Conservation (phyloP, 2,113 vertebrate species). For the Syrrhaptes paradoxus region DNA sequence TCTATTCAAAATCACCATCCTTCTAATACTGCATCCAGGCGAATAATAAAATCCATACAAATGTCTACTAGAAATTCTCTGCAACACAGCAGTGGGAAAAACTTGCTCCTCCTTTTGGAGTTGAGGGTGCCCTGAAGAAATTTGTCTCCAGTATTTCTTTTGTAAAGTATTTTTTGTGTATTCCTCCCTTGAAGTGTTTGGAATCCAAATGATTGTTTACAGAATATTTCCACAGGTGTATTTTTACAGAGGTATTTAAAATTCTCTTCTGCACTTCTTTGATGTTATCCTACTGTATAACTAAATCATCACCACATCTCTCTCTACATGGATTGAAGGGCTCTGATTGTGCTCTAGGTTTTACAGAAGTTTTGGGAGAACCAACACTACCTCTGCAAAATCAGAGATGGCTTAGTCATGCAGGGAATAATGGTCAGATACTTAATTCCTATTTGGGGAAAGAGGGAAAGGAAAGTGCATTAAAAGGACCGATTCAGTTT, state of each 20-base stretch:
- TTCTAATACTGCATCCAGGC: neutral
- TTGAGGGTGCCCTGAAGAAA: neutral
- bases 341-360: neutral
- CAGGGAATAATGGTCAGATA: neutral
- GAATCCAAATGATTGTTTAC: neutral
- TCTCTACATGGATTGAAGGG: neutral
- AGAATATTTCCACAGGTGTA: neutral
- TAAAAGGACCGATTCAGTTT: neutral
- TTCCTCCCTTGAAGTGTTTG: neutral
- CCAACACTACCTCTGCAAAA: neutral
- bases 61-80: neutral
- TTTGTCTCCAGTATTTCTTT: neutral
- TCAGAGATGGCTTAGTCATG: neutral
- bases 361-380: neutral
- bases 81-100: neutral
- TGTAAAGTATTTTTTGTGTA: neutral
- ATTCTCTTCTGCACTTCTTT: neutral
- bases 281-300: neutral
- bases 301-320: neutral
- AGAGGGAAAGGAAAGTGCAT: neutral
- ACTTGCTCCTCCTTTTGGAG: neutral
- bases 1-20: neutral
- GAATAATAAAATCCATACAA: neutral
- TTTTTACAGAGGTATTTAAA: conserved; percentile 12
- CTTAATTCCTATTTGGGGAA: neutral